Percentiles rank a stretch among this genome's conserved stretches.
phyloP scores from a whole-genome alignment of 2,113 vertebrate genomes.

The Ctenodactylus gundi region DNA sequence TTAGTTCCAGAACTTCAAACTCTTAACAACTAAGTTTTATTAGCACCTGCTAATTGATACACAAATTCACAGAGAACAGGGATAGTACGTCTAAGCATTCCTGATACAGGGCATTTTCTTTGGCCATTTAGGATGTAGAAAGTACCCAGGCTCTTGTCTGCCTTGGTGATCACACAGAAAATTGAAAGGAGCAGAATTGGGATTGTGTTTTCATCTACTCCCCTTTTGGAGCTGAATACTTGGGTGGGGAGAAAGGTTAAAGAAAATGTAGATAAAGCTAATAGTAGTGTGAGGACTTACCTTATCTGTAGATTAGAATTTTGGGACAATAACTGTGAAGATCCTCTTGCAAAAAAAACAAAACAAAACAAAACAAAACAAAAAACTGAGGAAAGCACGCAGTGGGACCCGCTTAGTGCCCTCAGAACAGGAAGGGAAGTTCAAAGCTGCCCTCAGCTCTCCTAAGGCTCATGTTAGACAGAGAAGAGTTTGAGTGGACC shows the following conservation, averaged over 20 bases:
- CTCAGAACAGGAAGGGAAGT: not conserved
- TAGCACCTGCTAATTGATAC: not conserved
- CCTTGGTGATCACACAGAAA: not conserved
- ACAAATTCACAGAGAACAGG: not conserved
- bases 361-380: too few species aligned
- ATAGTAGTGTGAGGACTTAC: not conserved
- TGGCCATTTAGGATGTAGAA: not conserved
- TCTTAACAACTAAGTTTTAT: not conserved
- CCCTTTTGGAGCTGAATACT: not conserved
- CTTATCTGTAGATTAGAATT: not conserved
- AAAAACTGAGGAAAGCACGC: not conserved
- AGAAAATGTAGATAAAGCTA: not conserved
- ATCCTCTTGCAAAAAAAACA: not conserved
- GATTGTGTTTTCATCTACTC: not conserved
- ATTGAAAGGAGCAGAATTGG: not conserved
- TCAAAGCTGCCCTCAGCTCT: not conserved
- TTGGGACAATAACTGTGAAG: not conserved
- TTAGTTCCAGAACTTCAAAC: not conserved
- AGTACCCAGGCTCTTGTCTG: not conserved
- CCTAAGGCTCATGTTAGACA: not conserved
- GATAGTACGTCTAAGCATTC: not conserved
- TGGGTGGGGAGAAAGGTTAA: not conserved
- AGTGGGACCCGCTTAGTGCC: not conserved
- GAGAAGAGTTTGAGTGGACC: not conserved
- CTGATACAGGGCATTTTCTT: not conserved